Conservation (phyloP, 2,113 vertebrate species). For the Chauna torquata region DNA sequence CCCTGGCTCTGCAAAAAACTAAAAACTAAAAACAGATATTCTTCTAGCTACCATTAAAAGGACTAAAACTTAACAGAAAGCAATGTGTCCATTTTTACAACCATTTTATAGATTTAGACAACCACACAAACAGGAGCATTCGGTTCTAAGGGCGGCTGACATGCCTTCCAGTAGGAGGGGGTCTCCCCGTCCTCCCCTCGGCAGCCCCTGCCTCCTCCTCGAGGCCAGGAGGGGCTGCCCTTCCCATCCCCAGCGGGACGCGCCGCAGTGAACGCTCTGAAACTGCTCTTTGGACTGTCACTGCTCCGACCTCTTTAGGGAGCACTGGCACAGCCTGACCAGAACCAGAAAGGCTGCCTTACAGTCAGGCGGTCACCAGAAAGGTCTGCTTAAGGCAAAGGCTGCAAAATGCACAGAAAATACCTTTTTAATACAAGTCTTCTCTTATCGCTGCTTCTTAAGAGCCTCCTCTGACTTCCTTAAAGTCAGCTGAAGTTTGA, state of each 20-base stretch:
- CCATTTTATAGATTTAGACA: neutral
- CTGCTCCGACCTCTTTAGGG: neutral
- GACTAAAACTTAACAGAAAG: neutral
- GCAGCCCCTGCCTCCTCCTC: neutral
- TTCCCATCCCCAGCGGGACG: no score
- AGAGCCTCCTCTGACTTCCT: neutral
- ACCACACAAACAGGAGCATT: neutral
- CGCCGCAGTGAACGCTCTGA: no score
- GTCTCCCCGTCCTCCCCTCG: neutral
- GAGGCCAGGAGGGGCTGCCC: no score
- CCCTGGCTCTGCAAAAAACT: neutral
- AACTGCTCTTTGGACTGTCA: neutral
- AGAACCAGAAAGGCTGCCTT: neutral
- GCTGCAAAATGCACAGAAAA: neutral
- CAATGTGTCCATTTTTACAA: neutral
- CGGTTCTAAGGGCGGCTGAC: neutral
- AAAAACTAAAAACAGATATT: neutral
- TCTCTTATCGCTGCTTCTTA: neutral
- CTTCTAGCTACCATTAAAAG: neutral
- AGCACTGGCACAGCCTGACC: neutral
- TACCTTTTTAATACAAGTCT: neutral
- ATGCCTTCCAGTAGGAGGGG: accelerated
- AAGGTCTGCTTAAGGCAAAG: neutral
- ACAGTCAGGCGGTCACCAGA: neutral
- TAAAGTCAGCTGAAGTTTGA: neutral